Percentiles rank a stretch among this genome's conserved stretches.
These are phyloP conservation scores for Lamproptera curius DNA, from an alignment of 2,888 invertebrate species.

Conservation along the genomic window DNA sequence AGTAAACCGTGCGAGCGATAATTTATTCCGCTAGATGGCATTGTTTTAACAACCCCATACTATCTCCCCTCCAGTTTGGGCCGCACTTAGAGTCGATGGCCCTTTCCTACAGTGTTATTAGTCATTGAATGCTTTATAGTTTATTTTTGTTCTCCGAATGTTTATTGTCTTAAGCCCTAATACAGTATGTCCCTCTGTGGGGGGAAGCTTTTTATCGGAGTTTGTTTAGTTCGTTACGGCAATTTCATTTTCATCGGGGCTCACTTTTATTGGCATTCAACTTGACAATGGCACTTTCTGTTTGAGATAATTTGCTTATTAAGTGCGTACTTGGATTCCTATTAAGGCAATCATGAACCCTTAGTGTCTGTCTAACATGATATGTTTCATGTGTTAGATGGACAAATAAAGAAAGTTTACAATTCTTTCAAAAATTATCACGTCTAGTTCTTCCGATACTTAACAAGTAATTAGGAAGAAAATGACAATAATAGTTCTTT, in stretches of 20 bases:
- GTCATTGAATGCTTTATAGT: conserved; percentile 46
- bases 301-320: conserved; percentile 5
- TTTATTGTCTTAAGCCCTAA: conserved; percentile 35
- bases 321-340: too few relatives aligned
- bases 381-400: too few relatives aligned
- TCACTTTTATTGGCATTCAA: conserved; percentile 3
- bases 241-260: conserved; percentile 2
- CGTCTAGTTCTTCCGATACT: too few relatives aligned
- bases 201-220: conserved; percentile 19
- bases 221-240: conserved; percentile 9
- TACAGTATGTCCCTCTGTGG: conserved; percentile 28
- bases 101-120: conserved; percentile 60
- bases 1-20: conserved; percentile 59
- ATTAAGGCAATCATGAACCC: too few relatives aligned
- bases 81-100: conserved; percentile 54
- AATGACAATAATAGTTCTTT: too few relatives aligned
- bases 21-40: conserved; percentile 57
- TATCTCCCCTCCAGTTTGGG: conserved; percentile 44
- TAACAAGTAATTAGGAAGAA: too few relatives aligned
- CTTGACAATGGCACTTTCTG: conserved; percentile 2
- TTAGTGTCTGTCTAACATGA: too few relatives aligned
- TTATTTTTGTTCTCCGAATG: conserved; percentile 43
- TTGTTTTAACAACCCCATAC: conserved; percentile 56
- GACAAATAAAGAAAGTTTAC: too few relatives aligned
- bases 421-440: too few relatives aligned